These are phyloP conservation scores for Platypus cylindrus DNA, from an alignment of 2,888 invertebrate genomes.

Conservation along the genomic window DNA sequence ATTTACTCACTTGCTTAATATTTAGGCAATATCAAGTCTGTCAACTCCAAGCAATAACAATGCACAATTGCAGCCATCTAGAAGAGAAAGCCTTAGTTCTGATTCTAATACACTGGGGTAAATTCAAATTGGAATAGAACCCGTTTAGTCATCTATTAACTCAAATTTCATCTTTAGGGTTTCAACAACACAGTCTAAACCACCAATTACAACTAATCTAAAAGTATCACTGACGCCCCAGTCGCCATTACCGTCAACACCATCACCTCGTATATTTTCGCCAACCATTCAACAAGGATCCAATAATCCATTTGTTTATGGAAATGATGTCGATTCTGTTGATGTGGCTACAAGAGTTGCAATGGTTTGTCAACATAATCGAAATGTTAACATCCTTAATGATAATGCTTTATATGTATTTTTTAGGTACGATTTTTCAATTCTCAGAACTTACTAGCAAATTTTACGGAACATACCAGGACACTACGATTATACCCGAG, in stretches of 20 bases:
- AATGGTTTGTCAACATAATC: slow-evolving; percentile 51
- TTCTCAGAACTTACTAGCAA: slow-evolving; percentile 90
- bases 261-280: slow-evolving; percentile 38
- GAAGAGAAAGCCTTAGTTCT: slow-evolving; percentile 47
- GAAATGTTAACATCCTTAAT: neutral
- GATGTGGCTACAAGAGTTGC: slow-evolving; percentile 97
- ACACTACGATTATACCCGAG: slow-evolving; percentile 92
- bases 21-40: slow-evolving; percentile 70
- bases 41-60: slow-evolving; percentile 47
- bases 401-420: slow-evolving; percentile 1
- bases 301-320: slow-evolving; percentile 84
- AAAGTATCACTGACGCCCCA: slow-evolving; percentile 23
- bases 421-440: slow-evolving; percentile 88
- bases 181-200: slow-evolving; percentile 6
- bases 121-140: slow-evolving; percentile 1
- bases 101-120: slow-evolving; percentile 38
- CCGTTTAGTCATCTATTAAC: neutral
- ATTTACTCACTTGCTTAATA: no score
- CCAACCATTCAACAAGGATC: slow-evolving; percentile 39
- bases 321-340: slow-evolving; percentile 93
- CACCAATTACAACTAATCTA: slow-evolving; percentile 20
- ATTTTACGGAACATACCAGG: slow-evolving; percentile 95
- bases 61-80: slow-evolving; percentile 51
- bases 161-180: slow-evolving; percentile 2
- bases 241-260: slow-evolving; percentile 25